Percentiles rank a stretch among this genome's conserved stretches.
These are phyloP conservation scores for Drosophila anomalata DNA, from an alignment of 2,888 invertebrate genomes.

Conservation along the genomic window DNA sequence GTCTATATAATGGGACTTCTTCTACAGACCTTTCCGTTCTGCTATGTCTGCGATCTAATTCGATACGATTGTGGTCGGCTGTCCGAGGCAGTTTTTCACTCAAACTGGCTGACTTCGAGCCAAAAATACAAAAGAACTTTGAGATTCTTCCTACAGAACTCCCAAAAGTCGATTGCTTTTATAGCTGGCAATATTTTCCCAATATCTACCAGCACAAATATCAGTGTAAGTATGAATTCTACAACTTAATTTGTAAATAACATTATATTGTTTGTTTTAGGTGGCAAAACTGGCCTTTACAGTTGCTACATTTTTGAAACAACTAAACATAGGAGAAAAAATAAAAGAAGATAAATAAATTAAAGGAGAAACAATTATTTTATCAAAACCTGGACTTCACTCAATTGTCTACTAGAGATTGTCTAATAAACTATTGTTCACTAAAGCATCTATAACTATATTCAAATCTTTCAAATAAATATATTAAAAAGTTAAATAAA, in stretches of 20 bases:
- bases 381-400: too few species aligned
- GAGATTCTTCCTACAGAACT: constrained; percentile 24
- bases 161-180: constrained; percentile 25
- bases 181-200: constrained; percentile 33
- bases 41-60: constrained; percentile 48
- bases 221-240: constrained; percentile 26
- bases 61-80: constrained; percentile 34
- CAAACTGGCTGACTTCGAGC: constrained; percentile 49
- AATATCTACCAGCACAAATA: constrained; percentile 27
- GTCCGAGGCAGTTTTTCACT: constrained; percentile 45
- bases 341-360: constrained; percentile 8
- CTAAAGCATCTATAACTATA: too few species aligned
- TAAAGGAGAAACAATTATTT: not conserved
- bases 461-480: not conserved
- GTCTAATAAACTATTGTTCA: too few species aligned
- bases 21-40: constrained; percentile 56
- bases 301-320: constrained; percentile 56
- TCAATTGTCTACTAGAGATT: too few species aligned
- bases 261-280: constrained; percentile 37
- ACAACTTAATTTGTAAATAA: constrained; percentile 10
- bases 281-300: constrained; percentile 65
- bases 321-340: constrained; percentile 55
- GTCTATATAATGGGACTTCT: constrained; percentile 30
- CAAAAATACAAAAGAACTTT: constrained; percentile 25
- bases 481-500: too few species aligned